Conservation (phyloP, 2,113 vertebrate species). For the Petaurus breviceps region DNA sequence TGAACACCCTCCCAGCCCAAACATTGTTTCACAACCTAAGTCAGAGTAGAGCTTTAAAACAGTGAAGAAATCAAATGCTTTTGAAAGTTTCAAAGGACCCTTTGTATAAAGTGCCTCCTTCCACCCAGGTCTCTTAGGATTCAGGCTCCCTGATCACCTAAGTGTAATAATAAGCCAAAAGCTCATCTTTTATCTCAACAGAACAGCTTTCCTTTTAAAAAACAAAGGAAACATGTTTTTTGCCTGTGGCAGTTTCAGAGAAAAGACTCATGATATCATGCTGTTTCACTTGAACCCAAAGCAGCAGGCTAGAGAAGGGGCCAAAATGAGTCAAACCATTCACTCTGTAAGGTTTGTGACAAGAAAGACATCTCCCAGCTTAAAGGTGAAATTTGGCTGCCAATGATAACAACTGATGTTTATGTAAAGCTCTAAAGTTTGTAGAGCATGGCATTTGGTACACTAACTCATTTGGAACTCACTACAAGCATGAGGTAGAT, state of each 20-base stretch:
- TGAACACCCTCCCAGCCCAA: constrained; percentile 42
- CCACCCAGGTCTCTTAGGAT: neutral
- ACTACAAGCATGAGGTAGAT: neutral
- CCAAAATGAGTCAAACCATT: constrained; percentile 22
- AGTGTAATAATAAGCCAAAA: constrained; percentile 2
- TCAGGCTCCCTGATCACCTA: neutral
- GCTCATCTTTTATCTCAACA: neutral
- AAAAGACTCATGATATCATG: neutral
- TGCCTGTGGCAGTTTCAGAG: too few species aligned
- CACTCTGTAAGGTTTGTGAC: neutral
- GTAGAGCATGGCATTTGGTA: neutral
- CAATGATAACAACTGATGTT: neutral
- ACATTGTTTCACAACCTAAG: neutral
- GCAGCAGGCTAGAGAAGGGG: constrained; percentile 4
- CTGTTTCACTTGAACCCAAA: neutral
- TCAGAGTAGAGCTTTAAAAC: constrained; percentile 11
- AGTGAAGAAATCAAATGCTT: constrained; percentile 23
- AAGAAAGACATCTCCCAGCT: neutral
- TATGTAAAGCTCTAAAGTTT: neutral
- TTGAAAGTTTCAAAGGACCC: neutral
- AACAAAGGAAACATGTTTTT: neutral
- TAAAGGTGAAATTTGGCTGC: neutral
- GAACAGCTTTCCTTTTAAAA: neutral
- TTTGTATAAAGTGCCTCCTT: constrained; percentile 30
- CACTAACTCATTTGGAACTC: neutral